These are phyloP conservation scores for Globia sparganii DNA, from an alignment of 2,888 invertebrate genomes.

Conservation along the genomic window DNA sequence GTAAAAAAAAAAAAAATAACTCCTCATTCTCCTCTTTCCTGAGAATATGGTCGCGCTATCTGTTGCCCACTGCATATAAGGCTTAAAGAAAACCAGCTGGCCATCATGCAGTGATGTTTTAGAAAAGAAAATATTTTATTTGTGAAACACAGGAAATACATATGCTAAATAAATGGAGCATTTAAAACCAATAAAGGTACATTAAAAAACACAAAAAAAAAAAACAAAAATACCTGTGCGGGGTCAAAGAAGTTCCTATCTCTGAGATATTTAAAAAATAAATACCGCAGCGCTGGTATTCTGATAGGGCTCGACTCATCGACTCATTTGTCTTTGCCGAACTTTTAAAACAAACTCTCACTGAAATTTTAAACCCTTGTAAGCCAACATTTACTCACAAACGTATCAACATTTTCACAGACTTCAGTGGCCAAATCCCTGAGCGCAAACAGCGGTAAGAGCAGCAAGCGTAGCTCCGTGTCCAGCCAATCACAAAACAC, in stretches of 20 bases:
- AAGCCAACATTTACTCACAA: background rate
- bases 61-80: background rate
- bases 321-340: background rate
- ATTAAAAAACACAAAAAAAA: too few relatives aligned
- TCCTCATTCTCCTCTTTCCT: background rate
- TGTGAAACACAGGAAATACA: too few relatives aligned
- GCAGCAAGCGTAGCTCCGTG: constrained; percentile 87
- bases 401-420: constrained; percentile 73
- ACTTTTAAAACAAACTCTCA: background rate
- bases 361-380: background rate
- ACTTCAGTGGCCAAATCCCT: constrained; percentile 88
- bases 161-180: too few relatives aligned
- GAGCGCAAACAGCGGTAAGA: constrained; percentile 86
- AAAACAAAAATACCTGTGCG: too few relatives aligned
- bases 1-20: too few relatives aligned
- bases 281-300: background rate
- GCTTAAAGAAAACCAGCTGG: background rate
- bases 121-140: background rate
- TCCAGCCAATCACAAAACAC: constrained; percentile 87
- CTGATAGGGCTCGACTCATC: background rate
- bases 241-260: too few relatives aligned
- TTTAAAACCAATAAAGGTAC: too few relatives aligned
- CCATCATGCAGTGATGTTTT: background rate
- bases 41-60: background rate
- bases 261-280: background rate